Percentiles rank a stretch among this genome's conserved stretches.
Conservation (phyloP, 2,797 vertebrate species). For the Parauchenoglanis punctatus region DNA sequence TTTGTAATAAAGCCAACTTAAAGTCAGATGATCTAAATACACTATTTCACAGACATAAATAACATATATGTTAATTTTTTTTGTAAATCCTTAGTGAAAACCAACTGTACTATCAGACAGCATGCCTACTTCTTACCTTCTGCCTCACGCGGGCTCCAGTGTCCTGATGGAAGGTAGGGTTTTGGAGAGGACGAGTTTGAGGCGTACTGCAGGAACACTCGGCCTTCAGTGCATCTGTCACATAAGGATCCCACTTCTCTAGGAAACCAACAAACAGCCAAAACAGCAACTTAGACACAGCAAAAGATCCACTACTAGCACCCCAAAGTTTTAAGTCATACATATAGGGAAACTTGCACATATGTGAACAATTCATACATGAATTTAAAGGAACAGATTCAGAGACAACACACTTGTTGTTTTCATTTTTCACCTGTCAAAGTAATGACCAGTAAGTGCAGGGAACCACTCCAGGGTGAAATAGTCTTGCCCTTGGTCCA, state of each 20-base stretch:
- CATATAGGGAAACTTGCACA: background rate
- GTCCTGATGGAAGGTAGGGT: slow-evolving; percentile 91
- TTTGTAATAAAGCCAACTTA: background rate
- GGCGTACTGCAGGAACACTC: slow-evolving; percentile 90
- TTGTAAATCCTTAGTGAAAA: background rate
- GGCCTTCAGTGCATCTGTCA: slow-evolving; percentile 89
- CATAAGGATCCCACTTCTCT: slow-evolving; percentile 99
- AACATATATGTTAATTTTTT: background rate
- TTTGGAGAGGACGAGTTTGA: slow-evolving; percentile 93
- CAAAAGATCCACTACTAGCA: slow-evolving; percentile 13
- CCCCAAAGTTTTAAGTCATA: background rate
- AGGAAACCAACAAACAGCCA: slow-evolving; percentile 91
- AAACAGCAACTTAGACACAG: slow-evolving; percentile 81
- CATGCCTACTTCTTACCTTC: slow-evolving; percentile 81
- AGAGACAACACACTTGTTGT: background rate
- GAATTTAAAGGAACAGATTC: background rate
- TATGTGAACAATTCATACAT: background rate
- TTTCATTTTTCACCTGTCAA: slow-evolving; percentile 89
- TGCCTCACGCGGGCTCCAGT: slow-evolving; percentile 97
- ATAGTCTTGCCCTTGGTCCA: slow-evolving; percentile 79
- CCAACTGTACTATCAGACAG: background rate
- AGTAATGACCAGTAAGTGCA: slow-evolving; percentile 91
- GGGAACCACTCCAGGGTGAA: slow-evolving; percentile 95
- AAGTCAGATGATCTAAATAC: background rate
- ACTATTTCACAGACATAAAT: background rate